These are phyloP conservation scores for Hermetia illucens DNA, from an alignment of 1,140 invertebrate genomes.

Conservation along the genomic window DNA sequence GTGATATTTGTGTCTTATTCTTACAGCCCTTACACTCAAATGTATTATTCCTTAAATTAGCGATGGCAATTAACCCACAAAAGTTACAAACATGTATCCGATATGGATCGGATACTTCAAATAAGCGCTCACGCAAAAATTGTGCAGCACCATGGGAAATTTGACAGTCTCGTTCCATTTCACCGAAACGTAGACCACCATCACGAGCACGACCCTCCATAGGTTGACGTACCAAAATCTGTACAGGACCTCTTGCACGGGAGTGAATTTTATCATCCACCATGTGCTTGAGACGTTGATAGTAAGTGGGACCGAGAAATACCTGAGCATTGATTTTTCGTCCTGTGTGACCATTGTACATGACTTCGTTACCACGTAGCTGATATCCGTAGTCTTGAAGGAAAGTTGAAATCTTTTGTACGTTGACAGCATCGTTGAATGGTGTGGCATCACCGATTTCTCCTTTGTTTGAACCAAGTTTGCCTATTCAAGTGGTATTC, in stretches of 20 bases:
- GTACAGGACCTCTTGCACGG: slow-evolving; percentile 82
- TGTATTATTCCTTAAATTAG: slow-evolving; percentile 87
- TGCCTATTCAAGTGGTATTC: no score
- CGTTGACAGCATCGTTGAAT: slow-evolving; percentile 94
- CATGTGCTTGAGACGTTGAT: slow-evolving; percentile 92
- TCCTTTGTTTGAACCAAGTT: slow-evolving; percentile 62
- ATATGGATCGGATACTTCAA: slow-evolving; percentile 95
- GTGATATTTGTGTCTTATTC: slow-evolving; percentile 92
- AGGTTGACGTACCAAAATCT: slow-evolving; percentile 89
- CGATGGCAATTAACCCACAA: slow-evolving; percentile 86
- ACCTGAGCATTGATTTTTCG: slow-evolving; percentile 89
- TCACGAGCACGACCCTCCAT: slow-evolving; percentile 95
- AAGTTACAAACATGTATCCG: slow-evolving; percentile 87
- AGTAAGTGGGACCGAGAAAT: slow-evolving; percentile 81
- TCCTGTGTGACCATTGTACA: slow-evolving; percentile 92
- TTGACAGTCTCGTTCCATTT: slow-evolving; percentile 98
- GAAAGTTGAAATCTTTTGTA: slow-evolving; percentile 92
- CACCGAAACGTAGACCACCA: slow-evolving; percentile 90
- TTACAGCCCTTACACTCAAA: slow-evolving; percentile 93
- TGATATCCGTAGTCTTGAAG: slow-evolving; percentile 91
- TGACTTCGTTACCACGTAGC: slow-evolving; percentile 82
- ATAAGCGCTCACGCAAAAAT: slow-evolving; percentile 81
- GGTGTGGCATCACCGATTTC: slow-evolving; percentile 97
- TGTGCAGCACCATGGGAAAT: slow-evolving; percentile 94
- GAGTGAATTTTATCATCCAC: slow-evolving; percentile 97